Conservation (phyloP, 2,797 vertebrate genomes). For the Balearica regulorum region DNA sequence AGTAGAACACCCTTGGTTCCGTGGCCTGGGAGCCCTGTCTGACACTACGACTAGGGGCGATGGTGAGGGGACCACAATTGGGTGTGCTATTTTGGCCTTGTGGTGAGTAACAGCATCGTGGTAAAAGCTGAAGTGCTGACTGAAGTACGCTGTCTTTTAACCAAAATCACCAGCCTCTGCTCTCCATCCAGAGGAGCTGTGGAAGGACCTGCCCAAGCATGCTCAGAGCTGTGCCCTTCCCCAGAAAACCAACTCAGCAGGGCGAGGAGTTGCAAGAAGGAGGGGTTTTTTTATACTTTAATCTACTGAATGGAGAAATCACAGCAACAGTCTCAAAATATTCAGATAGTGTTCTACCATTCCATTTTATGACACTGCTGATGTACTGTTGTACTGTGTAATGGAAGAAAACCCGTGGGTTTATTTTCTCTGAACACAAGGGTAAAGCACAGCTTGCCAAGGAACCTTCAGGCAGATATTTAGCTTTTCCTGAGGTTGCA, state of each 20-base stretch:
- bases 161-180: neutral
- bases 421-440: neutral
- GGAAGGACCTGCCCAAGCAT: neutral
- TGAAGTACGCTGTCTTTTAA: neutral
- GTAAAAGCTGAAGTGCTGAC: neutral
- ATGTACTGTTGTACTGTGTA: neutral
- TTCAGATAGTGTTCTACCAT: neutral
- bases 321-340: neutral
- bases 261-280: neutral
- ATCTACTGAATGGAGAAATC: neutral
- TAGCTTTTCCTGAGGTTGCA: neutral
- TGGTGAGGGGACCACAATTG: accelerated
- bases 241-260: neutral
- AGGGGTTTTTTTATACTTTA: neutral
- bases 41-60: neutral
- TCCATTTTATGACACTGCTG: neutral
- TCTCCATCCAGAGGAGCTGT: neutral
- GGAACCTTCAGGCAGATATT: neutral
- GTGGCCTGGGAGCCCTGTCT: neutral
- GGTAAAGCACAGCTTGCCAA: neutral
- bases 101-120: neutral
- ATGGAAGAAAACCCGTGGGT: neutral
- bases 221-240: neutral
- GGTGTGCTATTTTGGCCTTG: neutral
- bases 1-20: neutral